Conservation (phyloP, 2,888 invertebrate genomes). For the Temnothorax rugatulus region DNA sequence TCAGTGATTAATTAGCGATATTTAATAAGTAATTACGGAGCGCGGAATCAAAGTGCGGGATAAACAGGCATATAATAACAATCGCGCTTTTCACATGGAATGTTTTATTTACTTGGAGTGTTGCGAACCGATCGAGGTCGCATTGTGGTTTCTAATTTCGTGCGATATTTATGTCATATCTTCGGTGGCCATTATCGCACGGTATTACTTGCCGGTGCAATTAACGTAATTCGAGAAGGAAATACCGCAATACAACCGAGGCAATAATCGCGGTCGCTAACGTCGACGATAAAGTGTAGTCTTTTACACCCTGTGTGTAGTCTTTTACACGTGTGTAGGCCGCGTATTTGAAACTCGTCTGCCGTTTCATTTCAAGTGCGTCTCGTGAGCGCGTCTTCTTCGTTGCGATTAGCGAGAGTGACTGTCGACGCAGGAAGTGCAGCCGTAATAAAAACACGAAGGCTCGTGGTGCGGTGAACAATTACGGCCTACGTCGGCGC, state of each 20-base stretch:
- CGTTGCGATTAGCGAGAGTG: not conserved
- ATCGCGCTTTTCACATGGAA: not conserved
- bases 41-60: not conserved
- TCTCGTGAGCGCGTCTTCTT: not conserved
- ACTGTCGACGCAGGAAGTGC: constrained; percentile 26
- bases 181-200: not conserved
- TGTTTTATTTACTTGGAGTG: constrained; percentile 16
- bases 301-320: not conserved
- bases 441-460: constrained; percentile 30
- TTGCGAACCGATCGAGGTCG: not conserved
- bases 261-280: not conserved
- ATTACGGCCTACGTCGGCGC: constrained; percentile 11
- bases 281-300: not conserved
- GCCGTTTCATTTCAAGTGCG: not conserved
- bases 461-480: constrained; percentile 11
- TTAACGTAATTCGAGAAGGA: constrained; percentile 44
- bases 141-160: constrained; percentile 20
- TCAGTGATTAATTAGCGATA: not conserved
- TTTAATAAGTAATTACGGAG: not conserved
- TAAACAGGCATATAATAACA: not conserved
- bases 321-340: not conserved
- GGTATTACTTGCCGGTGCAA: not conserved
- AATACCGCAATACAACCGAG: constrained; percentile 15
- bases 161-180: constrained; percentile 7
- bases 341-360: constrained; percentile 7